Percentiles rank a stretch among this genome's conserved stretches.
phyloP scores from a whole-genome alignment of 2,888 invertebrate species.

The Neria commutata region DNA sequence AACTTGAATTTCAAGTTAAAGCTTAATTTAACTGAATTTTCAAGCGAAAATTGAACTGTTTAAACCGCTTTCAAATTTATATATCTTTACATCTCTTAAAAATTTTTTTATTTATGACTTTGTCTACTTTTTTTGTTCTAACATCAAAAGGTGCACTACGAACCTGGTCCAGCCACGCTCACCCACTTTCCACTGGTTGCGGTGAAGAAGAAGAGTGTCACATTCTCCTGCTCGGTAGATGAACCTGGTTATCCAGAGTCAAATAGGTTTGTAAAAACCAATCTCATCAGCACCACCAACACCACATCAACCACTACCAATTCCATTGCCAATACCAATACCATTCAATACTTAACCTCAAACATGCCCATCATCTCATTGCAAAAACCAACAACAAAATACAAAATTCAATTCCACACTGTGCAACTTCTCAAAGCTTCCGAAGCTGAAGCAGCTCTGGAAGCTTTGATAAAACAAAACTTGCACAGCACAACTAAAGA shows the following conservation, averaged over 20 bases:
- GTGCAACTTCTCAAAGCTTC: slow-evolving; percentile 49
- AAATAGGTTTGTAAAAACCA: slow-evolving; percentile 57
- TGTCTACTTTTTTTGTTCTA: background rate
- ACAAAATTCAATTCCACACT: slow-evolving; percentile 46
- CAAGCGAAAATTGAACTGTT: no score
- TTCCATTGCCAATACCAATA: slow-evolving; percentile 18
- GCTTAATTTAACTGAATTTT: no score
- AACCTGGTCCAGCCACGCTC: slow-evolving; percentile 82
- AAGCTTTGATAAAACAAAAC: slow-evolving; percentile 49
- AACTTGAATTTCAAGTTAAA: no score
- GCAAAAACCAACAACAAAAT: background rate
- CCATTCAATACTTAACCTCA: slow-evolving; percentile 11
- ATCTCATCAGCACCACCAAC: slow-evolving; percentile 26
- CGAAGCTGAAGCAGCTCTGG: slow-evolving; percentile 53
- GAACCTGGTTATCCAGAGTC: slow-evolving; percentile 81
- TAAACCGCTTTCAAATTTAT: background rate
- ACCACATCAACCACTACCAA: slow-evolving; percentile 22
- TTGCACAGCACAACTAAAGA: slow-evolving; percentile 26
- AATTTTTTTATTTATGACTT: background rate
- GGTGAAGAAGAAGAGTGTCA: slow-evolving; percentile 81
- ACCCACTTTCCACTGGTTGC: slow-evolving; percentile 77
- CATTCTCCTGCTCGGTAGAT: slow-evolving; percentile 82
- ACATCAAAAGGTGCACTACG: slow-evolving; percentile 64
- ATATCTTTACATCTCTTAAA: background rate
- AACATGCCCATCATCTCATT: no score